Evolutionary conservation across 2,888 invertebrate species (phyloP).

Genomic region (Noctua comes): DNA sequence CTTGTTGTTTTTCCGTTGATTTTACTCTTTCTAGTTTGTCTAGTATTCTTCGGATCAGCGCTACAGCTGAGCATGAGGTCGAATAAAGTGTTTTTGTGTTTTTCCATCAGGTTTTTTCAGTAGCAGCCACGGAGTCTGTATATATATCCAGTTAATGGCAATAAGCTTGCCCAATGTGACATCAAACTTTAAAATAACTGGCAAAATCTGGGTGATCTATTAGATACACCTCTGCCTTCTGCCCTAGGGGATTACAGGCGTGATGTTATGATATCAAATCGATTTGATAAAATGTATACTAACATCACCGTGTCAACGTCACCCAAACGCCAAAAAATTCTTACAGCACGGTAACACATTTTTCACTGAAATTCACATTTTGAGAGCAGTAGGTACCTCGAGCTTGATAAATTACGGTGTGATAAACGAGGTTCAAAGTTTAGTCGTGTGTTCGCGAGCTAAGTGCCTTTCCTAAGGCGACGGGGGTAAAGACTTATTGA

Average conservation of each 20-base stretch:
- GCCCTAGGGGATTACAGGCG: not conserved
- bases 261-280: not conserved
- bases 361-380: conserved; percentile 49
- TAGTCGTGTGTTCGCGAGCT: conserved; percentile 24
- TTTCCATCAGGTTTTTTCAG: not conserved
- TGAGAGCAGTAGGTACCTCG: conserved; percentile 31
- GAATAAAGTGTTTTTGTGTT: not conserved
- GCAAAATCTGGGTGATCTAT: not conserved
- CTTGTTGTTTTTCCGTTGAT: not conserved
- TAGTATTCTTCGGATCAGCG: not conserved
- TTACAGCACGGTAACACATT: conserved; percentile 24
- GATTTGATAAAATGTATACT: not conserved
- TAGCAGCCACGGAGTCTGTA: not conserved
- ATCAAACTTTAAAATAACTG: not conserved
- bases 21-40: not conserved
- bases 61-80: not conserved
- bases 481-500: conserved; percentile 26
- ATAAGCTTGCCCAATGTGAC: not conserved
- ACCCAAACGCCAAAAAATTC: not conserved
- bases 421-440: conserved; percentile 52
- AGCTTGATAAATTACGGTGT: conserved; percentile 52
- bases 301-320: not conserved
- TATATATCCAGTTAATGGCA: not conserved
- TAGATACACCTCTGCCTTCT: not conserved
- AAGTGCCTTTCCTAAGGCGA: conserved; percentile 31